Evolutionary conservation across 2,888 invertebrate genomes (phyloP).

Genomic region (Asteroscopus sphinx): DNA sequence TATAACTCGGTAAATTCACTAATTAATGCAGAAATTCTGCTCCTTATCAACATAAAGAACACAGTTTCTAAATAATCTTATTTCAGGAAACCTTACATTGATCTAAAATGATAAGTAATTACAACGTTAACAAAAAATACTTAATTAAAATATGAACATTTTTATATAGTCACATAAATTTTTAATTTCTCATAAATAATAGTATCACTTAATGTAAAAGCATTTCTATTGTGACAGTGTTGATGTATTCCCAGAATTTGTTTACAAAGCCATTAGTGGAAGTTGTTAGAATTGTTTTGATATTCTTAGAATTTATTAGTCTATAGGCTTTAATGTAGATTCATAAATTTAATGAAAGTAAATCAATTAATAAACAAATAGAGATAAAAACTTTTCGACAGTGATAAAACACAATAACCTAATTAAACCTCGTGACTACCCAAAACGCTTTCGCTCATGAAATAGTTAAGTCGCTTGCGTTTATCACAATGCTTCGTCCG

Average conservation of each 20-base stretch:
- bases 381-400: background rate
- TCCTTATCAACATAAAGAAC: no score
- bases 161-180: background rate
- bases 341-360: background rate
- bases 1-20: no score
- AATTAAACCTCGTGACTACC: background rate
- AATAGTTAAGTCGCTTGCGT: slow-evolving; percentile 3
- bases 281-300: background rate
- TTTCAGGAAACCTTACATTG: no score
- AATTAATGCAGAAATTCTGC: no score
- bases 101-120: no score
- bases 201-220: no score
- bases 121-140: no score
- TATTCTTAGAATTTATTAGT: background rate
- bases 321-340: background rate
- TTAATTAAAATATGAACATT: background rate
- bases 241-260: slow-evolving; percentile 8
- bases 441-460: slow-evolving; percentile 19
- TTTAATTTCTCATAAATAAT: background rate
- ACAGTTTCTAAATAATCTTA: no score
- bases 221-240: background rate
- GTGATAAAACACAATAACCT: background rate
- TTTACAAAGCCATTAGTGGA: background rate
- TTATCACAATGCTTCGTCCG: slow-evolving; percentile 3
- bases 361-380: background rate